Conservation (phyloP, 2,797 vertebrate species). For the Bovichtus variegatus region DNA sequence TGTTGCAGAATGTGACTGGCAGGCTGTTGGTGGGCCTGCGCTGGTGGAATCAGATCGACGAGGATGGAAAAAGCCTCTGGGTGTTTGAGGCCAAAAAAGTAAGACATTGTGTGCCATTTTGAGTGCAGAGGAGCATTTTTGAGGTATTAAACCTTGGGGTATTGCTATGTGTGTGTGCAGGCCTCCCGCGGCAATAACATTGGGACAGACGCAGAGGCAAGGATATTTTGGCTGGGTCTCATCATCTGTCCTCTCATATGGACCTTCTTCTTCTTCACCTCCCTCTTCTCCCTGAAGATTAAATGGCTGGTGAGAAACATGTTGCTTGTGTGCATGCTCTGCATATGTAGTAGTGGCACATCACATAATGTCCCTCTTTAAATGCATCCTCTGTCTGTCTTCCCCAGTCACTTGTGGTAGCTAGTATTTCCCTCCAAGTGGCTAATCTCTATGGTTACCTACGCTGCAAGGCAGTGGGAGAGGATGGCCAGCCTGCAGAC, state of each 20-base stretch:
- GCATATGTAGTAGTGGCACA: not conserved
- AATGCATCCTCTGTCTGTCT: conserved; percentile 10
- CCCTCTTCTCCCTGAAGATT: conserved; percentile 89
- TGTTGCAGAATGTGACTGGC: conserved; percentile 89
- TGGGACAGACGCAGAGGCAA: conserved; percentile 87
- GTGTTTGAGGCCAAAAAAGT: conserved; percentile 91
- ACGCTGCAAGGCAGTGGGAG: conserved; percentile 87
- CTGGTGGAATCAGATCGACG: conserved; percentile 95
- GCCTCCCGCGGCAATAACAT: conserved; percentile 19
- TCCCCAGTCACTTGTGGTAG: conserved; percentile 86
- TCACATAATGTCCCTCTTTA: not conserved
- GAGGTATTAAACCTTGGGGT: not conserved
- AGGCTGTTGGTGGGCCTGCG: conserved; percentile 90
- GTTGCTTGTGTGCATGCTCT: not conserved
- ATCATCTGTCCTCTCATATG: conserved; percentile 91
- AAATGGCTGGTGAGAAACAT: conserved; percentile 90
- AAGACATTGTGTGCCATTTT: conserved; percentile 14
- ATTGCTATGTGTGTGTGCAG: conserved; percentile 27
- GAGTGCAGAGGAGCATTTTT: not conserved
- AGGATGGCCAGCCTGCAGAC: conserved; percentile 74
- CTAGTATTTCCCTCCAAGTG: conserved; percentile 88
- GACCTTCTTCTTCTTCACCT: conserved; percentile 91
- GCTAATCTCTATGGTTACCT: conserved; percentile 91
- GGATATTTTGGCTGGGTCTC: conserved; percentile 91
- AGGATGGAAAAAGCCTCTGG: conserved; percentile 92